These are phyloP conservation scores for Perca flavescens DNA, from an alignment of 2,113 vertebrate genomes.

Conservation along the genomic window DNA sequence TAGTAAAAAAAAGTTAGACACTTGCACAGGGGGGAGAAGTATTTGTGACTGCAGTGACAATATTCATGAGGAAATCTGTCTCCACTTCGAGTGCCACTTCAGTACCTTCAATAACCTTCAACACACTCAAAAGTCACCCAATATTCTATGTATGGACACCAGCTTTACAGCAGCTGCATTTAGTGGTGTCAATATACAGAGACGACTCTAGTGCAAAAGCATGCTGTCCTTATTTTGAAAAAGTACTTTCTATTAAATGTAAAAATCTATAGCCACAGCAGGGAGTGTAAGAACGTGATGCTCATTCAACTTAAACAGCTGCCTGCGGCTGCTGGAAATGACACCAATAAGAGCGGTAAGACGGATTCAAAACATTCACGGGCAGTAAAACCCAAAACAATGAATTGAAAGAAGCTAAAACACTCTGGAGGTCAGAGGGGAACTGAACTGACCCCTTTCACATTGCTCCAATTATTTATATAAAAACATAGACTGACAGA, in stretches of 20 bases:
- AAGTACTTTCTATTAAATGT: neutral
- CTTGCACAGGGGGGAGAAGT: conserved; percentile 15
- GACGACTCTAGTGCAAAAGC: conserved; percentile 3
- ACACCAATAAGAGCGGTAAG: neutral
- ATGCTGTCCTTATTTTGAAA: neutral
- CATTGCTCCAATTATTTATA: neutral
- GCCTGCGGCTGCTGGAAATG: neutral
- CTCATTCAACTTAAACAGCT: neutral
- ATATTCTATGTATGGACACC: neutral
- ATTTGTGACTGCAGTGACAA: conserved; percentile 40
- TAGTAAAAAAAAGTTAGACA: conserved; percentile 37
- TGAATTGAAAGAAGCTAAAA: neutral
- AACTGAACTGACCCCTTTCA: neutral
- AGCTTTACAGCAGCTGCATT: neutral
- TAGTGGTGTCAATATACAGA: neutral
- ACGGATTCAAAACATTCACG: neutral
- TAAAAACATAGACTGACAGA: neutral
- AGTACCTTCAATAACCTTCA: conserved; percentile 41
- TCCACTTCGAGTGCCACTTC: conserved; percentile 37
- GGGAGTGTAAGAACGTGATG: neutral
- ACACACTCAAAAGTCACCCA: conserved; percentile 1
- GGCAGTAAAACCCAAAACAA: neutral
- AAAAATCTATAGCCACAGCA: neutral
- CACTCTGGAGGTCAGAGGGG: neutral
- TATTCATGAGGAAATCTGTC: conserved; percentile 56